Evolutionary conservation across 2,888 invertebrate genomes (phyloP).

Genomic region (Mimumesa dahlbomi): DNA sequence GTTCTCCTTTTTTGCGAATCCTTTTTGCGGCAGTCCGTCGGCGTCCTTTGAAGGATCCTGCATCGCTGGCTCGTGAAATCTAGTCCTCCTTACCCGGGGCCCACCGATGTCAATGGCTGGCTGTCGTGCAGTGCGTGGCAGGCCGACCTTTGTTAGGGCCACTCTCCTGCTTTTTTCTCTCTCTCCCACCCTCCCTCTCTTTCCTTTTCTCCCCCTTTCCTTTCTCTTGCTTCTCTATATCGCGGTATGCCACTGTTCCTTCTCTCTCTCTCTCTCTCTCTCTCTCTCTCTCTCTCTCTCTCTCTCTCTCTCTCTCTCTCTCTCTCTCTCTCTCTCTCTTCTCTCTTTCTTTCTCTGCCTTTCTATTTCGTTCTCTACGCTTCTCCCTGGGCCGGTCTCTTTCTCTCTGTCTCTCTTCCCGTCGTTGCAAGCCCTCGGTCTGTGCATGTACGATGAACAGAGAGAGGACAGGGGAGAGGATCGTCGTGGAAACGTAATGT

Average conservation of each 20-base stretch:
- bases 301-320: conserved; percentile 25
- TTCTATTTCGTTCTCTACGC: too few relatives aligned
- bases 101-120: conserved; percentile 78
- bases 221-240: conserved; percentile 36
- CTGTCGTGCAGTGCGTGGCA: conserved; percentile 64
- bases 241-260: conserved; percentile 41
- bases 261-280: conserved; percentile 25
- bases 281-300: conserved; percentile 21
- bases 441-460: conserved; percentile 7
- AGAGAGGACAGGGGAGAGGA: conserved; percentile 18
- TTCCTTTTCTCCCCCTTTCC: conserved; percentile 26
- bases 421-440: conserved; percentile 4
- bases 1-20: conserved; percentile 65
- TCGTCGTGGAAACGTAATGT: conserved; percentile 66
- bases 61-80: conserved; percentile 79
- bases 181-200: conserved; percentile 14
- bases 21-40: conserved; percentile 74
- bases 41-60: conserved; percentile 78
- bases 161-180: conserved; percentile 56
- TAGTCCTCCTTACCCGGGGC: conserved; percentile 76
- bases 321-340: not conserved
- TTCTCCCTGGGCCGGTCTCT: too few relatives aligned
- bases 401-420: too few relatives aligned
- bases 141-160: conserved; percentile 67
- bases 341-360: conserved; percentile 9